Percentiles rank a stretch among this genome's conserved stretches.
Conservation (phyloP, 2,113 vertebrate genomes). For the Puntigrus tetrazona region DNA sequence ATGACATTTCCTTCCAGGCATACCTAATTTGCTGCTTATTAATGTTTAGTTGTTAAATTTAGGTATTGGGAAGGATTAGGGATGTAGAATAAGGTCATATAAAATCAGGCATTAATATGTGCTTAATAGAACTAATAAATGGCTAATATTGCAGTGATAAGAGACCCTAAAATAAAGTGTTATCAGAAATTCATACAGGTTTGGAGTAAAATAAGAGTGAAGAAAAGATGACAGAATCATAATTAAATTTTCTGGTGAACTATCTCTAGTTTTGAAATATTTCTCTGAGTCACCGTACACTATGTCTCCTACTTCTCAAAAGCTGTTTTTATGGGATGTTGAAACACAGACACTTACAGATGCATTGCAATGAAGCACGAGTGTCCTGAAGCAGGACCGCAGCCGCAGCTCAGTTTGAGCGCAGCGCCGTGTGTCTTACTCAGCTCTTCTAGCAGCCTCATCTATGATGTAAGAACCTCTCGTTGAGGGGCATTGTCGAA, state of each 20-base stretch:
- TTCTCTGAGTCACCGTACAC: not conserved
- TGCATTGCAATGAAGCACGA: not conserved
- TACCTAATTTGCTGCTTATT: too few species aligned
- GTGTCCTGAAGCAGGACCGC: not conserved
- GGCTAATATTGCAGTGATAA: too few species aligned
- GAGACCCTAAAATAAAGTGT: too few species aligned
- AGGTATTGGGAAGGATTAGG: too few species aligned
- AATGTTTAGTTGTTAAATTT: too few species aligned
- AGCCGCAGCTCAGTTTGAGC: not conserved
- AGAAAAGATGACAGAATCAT: not conserved
- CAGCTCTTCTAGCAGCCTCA: not conserved
- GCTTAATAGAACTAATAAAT: too few species aligned
- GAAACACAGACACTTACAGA: not conserved
- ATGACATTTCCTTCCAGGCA: too few species aligned
- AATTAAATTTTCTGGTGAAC: not conserved
- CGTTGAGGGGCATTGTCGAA: not conserved
- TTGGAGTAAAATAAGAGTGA: not conserved
- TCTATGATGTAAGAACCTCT: conserved; percentile 10
- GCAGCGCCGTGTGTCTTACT: not conserved
- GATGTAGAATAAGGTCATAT: too few species aligned
- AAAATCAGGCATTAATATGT: too few species aligned
- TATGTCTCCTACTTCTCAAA: not conserved
- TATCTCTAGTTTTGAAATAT: not conserved
- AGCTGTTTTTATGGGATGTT: not conserved
- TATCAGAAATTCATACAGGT: not conserved